Base-by-base conservation (phyloP, 1,140 invertebrate species). In the Drosophila seguyi region DNA sequence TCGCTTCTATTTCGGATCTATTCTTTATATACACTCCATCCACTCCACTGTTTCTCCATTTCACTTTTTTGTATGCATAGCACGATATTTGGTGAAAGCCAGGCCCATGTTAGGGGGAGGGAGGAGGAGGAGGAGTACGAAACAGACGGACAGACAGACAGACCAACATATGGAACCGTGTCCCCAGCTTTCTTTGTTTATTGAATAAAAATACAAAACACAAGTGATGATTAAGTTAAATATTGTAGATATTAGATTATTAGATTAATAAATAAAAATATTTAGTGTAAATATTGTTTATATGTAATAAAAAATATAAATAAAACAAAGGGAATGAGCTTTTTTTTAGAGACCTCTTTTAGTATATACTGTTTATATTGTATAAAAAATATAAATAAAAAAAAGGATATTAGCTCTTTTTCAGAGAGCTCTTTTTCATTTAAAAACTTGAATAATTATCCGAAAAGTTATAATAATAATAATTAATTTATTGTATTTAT, bases 21-120 rank as follows among this genome's bases (percentile, higher is more conserved):
- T 71, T 69, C 42, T 48, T 50, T 66, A 29, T 39, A 16, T 25
- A 25, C n/a, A 34, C 20, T 34, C 39, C 66, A 16, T 34, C 39
- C 66, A 16, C 25, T 22, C 18, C 31, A 34, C 4, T 25, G 31
- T 53, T 39, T 57, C 58, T 58, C 66, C 45, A 31, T 65, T 50
- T 68, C 59, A 39, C 68, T 65, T 62, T 78, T 86, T 68, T 72
- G 66, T 84, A 87, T 83, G 71, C 83, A 68, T 22, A 73, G 71
- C 83, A 83, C 83, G 75, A 71, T 74, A 58, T 77, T 79, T 59
- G 69, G 84, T 88, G 83, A 88, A 88, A 88, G 83, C 83, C 82
- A 62, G 78, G 60, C 84, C 83, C 84, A 68, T 45, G 73, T 31
- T 76, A 2, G 78, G 75, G 29, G 73, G 3, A n/a, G 39, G n/a